Evolutionary conservation across 2,797 vertebrate genomes (phyloP), one percentile per base, ranked within the genome.

Genomic region (Mus minutoides): DNA sequence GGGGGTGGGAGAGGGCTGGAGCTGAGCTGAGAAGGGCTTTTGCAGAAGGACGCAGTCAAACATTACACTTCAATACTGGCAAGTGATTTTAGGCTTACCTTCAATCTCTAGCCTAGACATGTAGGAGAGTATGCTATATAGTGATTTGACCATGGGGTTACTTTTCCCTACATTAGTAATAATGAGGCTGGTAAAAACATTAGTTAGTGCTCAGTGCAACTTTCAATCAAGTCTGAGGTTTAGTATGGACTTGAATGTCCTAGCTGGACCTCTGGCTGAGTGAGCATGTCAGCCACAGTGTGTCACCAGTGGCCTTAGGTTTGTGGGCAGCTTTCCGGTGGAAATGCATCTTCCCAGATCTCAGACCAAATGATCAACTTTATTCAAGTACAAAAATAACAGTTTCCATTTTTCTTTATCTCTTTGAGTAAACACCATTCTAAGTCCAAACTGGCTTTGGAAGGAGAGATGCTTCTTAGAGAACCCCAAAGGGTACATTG

Each of bases 21-120:
- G n/a, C 69, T 71, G 60, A 84, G 43, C 52, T 71, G 64, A 60
- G 75, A 71, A 62, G 22, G 11, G 7, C 24, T 46, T 88, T 77
- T 75, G 54, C 7, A 77, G 90, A 92, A 94, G 76, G 78, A 85
- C 21, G 49, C 29, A 71, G 49, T 71, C 49, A 56, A 78, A 64
- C 31, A n/a, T 43, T 64, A 13, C n/a, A n/a, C 84, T 87, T 40
- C 73, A 82, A 87, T 58, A 60, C 24, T 52, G 52, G 64, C 75
- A 56, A 40, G 21, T 49, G 49, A 73, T 79, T 93, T 90, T 78
- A 84, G 75, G 16, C 21, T 92, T 75, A 87, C 76, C 26, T 58
- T 92, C 88, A 56, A 62, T 58, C 91, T 89, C 84, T 24, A 90
- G 52, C 22, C 62, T 91, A 67, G 89, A 79, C 14, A 94, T 69